A percentile compares a stretch with the other conserved stretches of the same genome.
Evolutionary conservation across 2,888 invertebrate species (phyloP).

Genomic region (Mechanitis messenoides): DNA sequence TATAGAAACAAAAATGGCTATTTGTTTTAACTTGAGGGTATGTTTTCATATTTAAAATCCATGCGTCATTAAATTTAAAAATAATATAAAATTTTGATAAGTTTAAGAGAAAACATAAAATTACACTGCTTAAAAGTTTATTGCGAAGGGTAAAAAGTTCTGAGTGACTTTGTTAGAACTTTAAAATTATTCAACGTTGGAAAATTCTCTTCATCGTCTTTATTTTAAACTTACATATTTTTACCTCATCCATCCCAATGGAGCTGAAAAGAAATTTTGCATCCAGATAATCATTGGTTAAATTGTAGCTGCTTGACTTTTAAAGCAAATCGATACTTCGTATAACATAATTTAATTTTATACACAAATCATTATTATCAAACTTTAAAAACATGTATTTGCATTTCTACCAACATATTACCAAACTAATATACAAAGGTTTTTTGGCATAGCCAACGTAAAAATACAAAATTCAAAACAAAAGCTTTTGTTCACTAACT

Average conservation of each 20-base stretch:
- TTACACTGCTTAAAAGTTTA: slow-evolving; percentile 24
- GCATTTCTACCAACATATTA: no score
- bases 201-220: slow-evolving; percentile 17
- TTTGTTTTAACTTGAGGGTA: slow-evolving; percentile 1
- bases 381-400: no score
- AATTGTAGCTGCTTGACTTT: neutral
- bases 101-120: slow-evolving; percentile 22
- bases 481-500: no score
- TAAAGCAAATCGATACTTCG: neutral
- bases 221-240: slow-evolving; percentile 20
- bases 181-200: slow-evolving; percentile 26
- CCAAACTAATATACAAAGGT: no score
- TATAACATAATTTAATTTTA: no score
- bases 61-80: slow-evolving; percentile 9
- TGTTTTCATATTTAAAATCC: slow-evolving; percentile 12
- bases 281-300: neutral
- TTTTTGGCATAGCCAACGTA: no score
- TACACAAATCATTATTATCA: no score
- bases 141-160: slow-evolving; percentile 24
- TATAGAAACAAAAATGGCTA: neutral
- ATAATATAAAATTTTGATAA: slow-evolving; percentile 21
- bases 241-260: slow-evolving; percentile 15
- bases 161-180: slow-evolving; percentile 25
- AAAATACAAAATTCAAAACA: no score
- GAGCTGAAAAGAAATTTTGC: slow-evolving; percentile 2